These are phyloP conservation scores for Calameuta pallipes DNA, from an alignment of 2,888 invertebrate species.

Conservation along the genomic window DNA sequence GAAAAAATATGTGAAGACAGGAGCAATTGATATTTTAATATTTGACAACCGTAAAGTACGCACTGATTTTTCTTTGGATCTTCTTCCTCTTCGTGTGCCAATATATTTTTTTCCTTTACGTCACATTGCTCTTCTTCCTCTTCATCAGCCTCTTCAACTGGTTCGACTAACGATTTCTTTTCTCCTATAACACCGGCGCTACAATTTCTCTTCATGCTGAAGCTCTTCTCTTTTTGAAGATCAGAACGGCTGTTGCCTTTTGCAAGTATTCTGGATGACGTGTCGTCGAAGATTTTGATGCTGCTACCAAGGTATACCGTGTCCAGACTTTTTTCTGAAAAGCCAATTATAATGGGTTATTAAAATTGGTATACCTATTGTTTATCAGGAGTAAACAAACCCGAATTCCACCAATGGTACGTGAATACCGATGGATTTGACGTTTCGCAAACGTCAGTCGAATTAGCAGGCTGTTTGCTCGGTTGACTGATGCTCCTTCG, in stretches of 20 bases:
- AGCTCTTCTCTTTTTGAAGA: background rate
- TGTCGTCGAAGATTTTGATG: constrained; percentile 71
- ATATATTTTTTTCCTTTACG: constrained; percentile 45
- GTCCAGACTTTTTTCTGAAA: constrained; percentile 61
- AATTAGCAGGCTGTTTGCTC: background rate
- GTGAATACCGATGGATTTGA: background rate
- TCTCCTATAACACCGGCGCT: constrained; percentile 7
- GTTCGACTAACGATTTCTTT: background rate
- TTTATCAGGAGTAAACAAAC: background rate
- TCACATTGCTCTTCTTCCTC: constrained; percentile 50
- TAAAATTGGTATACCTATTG: background rate
- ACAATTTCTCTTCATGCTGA: background rate
- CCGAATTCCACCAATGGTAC: background rate
- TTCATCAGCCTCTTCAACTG: constrained; percentile 24
- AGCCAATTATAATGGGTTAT: background rate
- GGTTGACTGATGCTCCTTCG: background rate
- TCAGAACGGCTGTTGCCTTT: background rate
- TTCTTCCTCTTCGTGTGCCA: constrained; percentile 31
- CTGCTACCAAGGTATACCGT: constrained; percentile 72
- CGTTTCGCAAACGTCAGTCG: background rate
- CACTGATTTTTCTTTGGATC: constrained; percentile 55
- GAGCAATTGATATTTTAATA: background rate
- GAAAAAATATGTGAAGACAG: background rate
- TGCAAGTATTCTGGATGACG: constrained; percentile 18
- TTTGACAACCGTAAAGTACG: background rate